Evolutionary conservation across 2,797 vertebrate species (phyloP), one percentile per base, ranked within the genome.

Genomic region (Microtus obscurus): DNA sequence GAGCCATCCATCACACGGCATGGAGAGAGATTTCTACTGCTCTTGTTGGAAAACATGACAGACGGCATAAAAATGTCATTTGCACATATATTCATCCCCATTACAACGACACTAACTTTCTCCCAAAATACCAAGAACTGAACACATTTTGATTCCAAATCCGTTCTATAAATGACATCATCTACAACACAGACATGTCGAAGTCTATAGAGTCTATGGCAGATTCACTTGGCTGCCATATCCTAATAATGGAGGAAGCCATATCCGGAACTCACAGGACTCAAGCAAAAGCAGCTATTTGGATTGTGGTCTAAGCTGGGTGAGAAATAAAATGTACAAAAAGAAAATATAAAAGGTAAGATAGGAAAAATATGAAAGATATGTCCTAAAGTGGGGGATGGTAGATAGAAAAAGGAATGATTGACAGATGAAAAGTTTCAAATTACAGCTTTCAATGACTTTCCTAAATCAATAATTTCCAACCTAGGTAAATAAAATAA

Each of bases 1-100:
- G 14, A 73, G 19, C 94, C 43, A 61, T 91, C 61, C 56, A 71
- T 91, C 73, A 93, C 95, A 90, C 94, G 23, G 21, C 85, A 93
- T 0, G n/a, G 37, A 88, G 80, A 81, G n/a, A 76, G 67, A 82
- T 89, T 43, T 88, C 74, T n/a, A 69, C 71, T 96, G 3, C 13
- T 56, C 59, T 80, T 65, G 14, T 82, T 87, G 40, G 82, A 87
- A 92, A 94, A 87, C 19, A 56, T 65, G 61, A 19, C 3, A 45
- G 71, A 77, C 21, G 12, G 11, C 51, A 87, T 65, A 71, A 69
- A 63, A 88, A 71, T 53, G 43, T 80, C n/a, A 67, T 82, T 13
- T 74, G 48, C 12, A 69, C 3, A 10, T 14, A 51, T 6, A 74
- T 27, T 9, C 43, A 12, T 9, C 5, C 34, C n/a, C 48, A 27